Base-by-base conservation (phyloP, 1,140 invertebrate genomes). In the Drosophila insularis region DNA sequence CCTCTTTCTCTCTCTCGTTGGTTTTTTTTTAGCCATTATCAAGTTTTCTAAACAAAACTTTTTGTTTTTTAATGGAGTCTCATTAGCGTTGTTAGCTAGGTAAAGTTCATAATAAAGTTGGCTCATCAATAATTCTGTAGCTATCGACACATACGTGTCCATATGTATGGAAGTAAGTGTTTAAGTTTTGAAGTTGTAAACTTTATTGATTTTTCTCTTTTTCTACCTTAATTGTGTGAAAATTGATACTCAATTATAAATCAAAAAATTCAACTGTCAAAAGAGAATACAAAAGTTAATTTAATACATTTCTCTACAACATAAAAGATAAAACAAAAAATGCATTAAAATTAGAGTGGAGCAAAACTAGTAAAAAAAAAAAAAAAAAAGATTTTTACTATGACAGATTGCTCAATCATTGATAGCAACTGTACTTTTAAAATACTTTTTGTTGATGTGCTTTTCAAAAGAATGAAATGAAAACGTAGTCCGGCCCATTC, bases 11-110 rank as follows among this genome's bases (percentile, higher is more conserved):
- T 27, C 27, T 27, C 27, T 27, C 23, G 4, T 27, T 6, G 27
- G 0, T 27, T 27, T 27, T 27, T 27, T 5, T 32, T n/a, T 37
- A 14, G 35, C 71, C 67, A 71, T 64, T 64, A 60, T 60, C 67
- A 63, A 78, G 69, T 53, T 80, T 81, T 86, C 61, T 27, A 53
- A 50, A 31, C 14, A 19, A 69, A 86, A 86, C 65, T 86, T 86
- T 66, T 43, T 56, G 54, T 75, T 86, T 86, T 81, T 66, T 43
- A 63, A 61, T 75, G 40, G 68, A 68, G 71, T 63, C 79, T 87
- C 79, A 86, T 86, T 86, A 87, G 82, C 75, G 72, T 87, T 86
- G 71, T 87, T 78, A 72, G 71, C 66, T 79, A 66, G 66, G 40
- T 66, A 63, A 81, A 87, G 75, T 81, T 87, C 75, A 81, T 76